Conservation (phyloP, 2,113 vertebrate genomes). For the Alligator sinensis region DNA sequence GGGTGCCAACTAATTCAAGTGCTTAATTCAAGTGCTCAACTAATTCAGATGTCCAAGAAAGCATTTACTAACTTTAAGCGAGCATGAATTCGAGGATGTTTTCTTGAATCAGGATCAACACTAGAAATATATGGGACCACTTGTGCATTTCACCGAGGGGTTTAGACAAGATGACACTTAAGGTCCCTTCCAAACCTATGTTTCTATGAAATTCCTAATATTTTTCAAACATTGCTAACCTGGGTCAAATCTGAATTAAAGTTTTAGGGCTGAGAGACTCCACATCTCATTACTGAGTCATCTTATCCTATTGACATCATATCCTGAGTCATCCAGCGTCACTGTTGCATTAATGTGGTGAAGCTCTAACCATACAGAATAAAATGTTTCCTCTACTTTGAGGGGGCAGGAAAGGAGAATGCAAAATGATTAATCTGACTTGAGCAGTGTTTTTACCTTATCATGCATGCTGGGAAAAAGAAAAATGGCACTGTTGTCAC, state of each 20-base stretch:
- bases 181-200: no score
- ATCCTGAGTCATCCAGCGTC: not conserved
- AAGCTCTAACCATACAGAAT: not conserved
- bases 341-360: not conserved
- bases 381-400: not conserved
- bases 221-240: not conserved
- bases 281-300: not conserved
- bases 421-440: not conserved
- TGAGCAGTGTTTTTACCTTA: conserved; percentile 13
- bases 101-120: not conserved
- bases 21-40: not conserved
- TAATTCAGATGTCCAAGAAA: not conserved
- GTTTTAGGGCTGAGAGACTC: not conserved
- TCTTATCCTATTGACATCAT: not conserved
- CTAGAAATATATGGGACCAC: not conserved
- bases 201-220: not conserved
- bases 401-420: not conserved
- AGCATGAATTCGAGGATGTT: not conserved
- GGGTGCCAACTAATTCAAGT: not conserved
- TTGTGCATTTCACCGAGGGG: not conserved
- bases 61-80: not conserved
- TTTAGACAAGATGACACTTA: no score
- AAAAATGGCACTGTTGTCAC: conserved; percentile 42
- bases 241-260: not conserved
- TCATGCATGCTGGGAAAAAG: conserved; percentile 13